phyloP scores from a whole-genome alignment of 2,888 invertebrate species.

The Stenolophus ochropezus region DNA sequence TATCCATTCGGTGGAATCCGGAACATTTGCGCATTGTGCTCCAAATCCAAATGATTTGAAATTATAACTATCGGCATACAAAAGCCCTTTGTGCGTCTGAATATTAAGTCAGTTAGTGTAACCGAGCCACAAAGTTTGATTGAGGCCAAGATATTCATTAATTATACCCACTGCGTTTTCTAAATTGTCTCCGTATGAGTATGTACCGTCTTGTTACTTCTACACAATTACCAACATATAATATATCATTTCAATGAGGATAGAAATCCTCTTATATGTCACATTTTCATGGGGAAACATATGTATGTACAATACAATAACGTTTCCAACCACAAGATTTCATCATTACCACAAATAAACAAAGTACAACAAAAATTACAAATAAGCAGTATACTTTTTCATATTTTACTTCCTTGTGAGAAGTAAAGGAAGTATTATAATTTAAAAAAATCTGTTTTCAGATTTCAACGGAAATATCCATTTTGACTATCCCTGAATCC shows the following conservation, averaged over 20 bases:
- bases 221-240: conserved; percentile 1
- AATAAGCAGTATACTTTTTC: too few species aligned
- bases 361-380: too few species aligned
- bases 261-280: not conserved
- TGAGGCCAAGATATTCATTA: conserved; percentile 29
- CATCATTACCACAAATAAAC: too few species aligned
- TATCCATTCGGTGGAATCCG: not conserved
- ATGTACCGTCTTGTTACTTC: not conserved
- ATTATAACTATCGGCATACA: conserved; percentile 37
- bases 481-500: too few species aligned
- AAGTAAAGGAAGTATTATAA: too few species aligned
- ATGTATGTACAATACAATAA: too few species aligned
- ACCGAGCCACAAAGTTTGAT: conserved; percentile 8
- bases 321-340: too few species aligned
- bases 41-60: conserved; percentile 9
- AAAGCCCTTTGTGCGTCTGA: conserved; percentile 22
- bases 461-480: too few species aligned
- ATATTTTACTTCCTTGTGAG: too few species aligned
- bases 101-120: conserved; percentile 36
- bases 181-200: not conserved
- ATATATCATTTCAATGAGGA: not conserved
- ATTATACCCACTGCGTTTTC: conserved; percentile 14
- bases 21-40: not conserved
- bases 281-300: too few species aligned
- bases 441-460: too few species aligned